Percentiles rank a stretch among this genome's conserved stretches.
Conservation (phyloP, 2,888 invertebrate genomes). For the Athalia circularis region DNA sequence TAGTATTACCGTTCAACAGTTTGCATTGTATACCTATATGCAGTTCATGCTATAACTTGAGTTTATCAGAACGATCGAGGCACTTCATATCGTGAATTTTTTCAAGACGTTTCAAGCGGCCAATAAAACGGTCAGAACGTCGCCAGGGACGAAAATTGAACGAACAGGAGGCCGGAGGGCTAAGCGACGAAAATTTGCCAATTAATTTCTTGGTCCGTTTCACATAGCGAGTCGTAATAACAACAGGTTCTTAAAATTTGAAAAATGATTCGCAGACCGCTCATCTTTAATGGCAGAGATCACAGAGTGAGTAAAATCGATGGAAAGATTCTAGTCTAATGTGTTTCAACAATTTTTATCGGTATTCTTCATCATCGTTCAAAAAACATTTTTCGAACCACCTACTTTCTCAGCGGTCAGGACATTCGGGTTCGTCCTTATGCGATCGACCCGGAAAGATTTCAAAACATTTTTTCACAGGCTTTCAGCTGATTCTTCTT, state of each 20-base stretch:
- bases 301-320: conserved; percentile 10
- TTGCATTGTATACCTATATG: background rate
- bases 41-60: too few species aligned
- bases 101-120: background rate
- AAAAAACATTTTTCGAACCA: too few species aligned
- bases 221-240: too few species aligned
- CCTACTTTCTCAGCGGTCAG: too few species aligned
- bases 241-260: background rate
- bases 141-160: conserved; percentile 8
- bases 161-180: conserved; percentile 27
- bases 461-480: too few species aligned
- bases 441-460: too few species aligned
- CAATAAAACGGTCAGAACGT: conserved; percentile 22
- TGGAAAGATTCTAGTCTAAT: conserved; percentile 5
- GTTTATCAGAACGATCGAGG: background rate
- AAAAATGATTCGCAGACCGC: conserved; percentile 33
- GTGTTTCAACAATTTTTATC: background rate
- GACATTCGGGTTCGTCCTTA: too few species aligned
- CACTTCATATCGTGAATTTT: background rate
- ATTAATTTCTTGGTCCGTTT: too few species aligned
- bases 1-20: background rate
- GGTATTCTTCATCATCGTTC: too few species aligned
- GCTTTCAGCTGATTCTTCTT: too few species aligned
- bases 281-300: conserved; percentile 9
- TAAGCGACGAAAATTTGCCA: conserved; percentile 13